phyloP scores from a whole-genome alignment of 2,888 invertebrate species.

The Cetonia aurata region DNA sequence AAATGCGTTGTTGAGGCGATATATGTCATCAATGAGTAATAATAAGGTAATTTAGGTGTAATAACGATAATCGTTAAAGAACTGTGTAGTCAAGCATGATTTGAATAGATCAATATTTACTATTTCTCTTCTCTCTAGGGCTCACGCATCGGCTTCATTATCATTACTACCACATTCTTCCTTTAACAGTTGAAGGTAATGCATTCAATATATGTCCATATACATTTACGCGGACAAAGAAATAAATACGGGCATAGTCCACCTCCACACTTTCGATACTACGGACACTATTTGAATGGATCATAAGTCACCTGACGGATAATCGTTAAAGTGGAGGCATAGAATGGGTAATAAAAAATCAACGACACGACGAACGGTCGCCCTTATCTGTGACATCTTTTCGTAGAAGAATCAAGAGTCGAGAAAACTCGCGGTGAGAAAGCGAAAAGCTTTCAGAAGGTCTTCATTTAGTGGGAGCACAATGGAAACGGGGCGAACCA shows the following conservation, averaged over 20 bases:
- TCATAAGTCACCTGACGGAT: constrained; percentile 39
- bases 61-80: constrained; percentile 1
- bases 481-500: constrained; percentile 14
- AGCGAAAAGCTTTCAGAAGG: constrained; percentile 18
- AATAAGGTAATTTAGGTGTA: constrained; percentile 23
- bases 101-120: constrained; percentile 31
- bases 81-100: constrained; percentile 1
- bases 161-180: constrained; percentile 34
- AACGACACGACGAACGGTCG: constrained; percentile 31
- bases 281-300: constrained; percentile 31
- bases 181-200: constrained; percentile 27
- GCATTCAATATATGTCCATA: constrained; percentile 19
- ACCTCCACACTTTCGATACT: constrained; percentile 34
- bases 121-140: neutral
- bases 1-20: neutral
- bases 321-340: constrained; percentile 32
- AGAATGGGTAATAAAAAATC: constrained; percentile 34
- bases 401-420: constrained; percentile 18
- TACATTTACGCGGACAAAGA: constrained; percentile 20
- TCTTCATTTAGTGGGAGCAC: constrained; percentile 16
- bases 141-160: constrained; percentile 19
- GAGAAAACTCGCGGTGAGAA: constrained; percentile 9
- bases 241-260: constrained; percentile 13
- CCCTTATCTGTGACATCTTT: constrained; percentile 29
- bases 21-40: constrained; percentile 8